phyloP scores from a whole-genome alignment of 2,888 invertebrate genomes.

The Chydorus sphaericus region DNA sequence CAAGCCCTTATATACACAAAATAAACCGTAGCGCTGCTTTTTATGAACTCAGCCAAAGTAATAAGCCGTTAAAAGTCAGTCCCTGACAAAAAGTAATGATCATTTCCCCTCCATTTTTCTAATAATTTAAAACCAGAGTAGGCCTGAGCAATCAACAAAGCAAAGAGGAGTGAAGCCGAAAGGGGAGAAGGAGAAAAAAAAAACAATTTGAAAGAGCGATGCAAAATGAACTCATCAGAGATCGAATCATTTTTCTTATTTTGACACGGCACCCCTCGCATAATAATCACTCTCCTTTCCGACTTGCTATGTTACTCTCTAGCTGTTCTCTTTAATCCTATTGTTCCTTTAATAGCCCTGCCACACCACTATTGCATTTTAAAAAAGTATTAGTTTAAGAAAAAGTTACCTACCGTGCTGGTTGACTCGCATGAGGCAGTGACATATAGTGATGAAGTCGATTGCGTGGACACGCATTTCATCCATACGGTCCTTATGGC shows the following conservation, averaged over 20 bases:
- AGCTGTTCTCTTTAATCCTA: background rate
- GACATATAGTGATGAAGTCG: background rate
- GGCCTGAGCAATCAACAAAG: no score
- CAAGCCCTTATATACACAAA: background rate
- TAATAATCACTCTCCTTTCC: background rate
- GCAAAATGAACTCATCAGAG: constrained; percentile 1
- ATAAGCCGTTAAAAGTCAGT: constrained; percentile 4
- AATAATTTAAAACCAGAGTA: no score
- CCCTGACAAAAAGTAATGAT: constrained; percentile 3
- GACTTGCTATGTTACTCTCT: background rate
- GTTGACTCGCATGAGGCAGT: background rate
- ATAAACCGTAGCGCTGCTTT: constrained; percentile 1
- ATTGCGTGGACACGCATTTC: background rate
- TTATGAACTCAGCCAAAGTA: constrained; percentile 3
- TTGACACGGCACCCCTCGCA: background rate
- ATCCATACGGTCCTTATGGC: background rate
- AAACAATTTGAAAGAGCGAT: background rate
- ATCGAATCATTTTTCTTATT: background rate
- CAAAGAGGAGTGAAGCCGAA: no score
- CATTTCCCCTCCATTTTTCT: no score
- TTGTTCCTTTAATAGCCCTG: no score
- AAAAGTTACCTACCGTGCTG: background rate
- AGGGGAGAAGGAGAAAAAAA: background rate
- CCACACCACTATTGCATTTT: no score
- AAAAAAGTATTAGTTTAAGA: background rate